Evolutionary conservation across 2,113 vertebrate genomes (phyloP).

Genomic region (Eira barbara): DNA sequence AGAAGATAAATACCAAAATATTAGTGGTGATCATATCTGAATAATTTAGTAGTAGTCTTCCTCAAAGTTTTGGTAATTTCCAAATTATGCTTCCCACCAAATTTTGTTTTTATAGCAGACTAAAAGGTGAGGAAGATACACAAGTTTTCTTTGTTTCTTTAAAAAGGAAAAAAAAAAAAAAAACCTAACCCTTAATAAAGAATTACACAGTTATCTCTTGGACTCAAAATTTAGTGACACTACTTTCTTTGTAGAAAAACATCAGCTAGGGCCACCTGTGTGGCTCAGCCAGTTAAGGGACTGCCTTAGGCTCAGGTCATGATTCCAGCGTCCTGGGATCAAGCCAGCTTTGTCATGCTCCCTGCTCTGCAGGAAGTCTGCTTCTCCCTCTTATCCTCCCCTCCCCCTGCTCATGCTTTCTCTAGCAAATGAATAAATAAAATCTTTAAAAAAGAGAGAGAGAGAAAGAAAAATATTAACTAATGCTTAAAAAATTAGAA

Average conservation of each 20-base stretch:
- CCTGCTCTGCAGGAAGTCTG: too few relatives aligned
- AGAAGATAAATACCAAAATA: not conserved
- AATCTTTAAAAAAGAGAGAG: too few relatives aligned
- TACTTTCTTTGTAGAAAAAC: not conserved
- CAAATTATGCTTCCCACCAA: not conserved
- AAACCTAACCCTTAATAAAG: not conserved
- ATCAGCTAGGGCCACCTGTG: not conserved
- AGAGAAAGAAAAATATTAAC: not conserved
- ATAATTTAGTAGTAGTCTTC: not conserved
- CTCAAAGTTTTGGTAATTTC: not conserved
- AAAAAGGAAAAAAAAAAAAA: not conserved
- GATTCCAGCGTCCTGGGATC: too few relatives aligned
- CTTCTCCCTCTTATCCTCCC: too few relatives aligned
- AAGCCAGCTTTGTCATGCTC: too few relatives aligned
- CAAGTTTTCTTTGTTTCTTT: not conserved
- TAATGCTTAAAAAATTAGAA: not conserved
- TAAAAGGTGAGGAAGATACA: not conserved
- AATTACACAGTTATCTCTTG: not conserved
- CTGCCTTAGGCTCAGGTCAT: too few relatives aligned
- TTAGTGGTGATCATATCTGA: not conserved
- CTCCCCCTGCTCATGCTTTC: too few relatives aligned
- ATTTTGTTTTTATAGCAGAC: not conserved
- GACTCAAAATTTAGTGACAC: not conserved
- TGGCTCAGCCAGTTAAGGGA: too few relatives aligned
- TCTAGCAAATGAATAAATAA: too few relatives aligned